Base-by-base conservation (phyloP, 2,113 vertebrate species). In the Antidorcas marsupialis region DNA sequence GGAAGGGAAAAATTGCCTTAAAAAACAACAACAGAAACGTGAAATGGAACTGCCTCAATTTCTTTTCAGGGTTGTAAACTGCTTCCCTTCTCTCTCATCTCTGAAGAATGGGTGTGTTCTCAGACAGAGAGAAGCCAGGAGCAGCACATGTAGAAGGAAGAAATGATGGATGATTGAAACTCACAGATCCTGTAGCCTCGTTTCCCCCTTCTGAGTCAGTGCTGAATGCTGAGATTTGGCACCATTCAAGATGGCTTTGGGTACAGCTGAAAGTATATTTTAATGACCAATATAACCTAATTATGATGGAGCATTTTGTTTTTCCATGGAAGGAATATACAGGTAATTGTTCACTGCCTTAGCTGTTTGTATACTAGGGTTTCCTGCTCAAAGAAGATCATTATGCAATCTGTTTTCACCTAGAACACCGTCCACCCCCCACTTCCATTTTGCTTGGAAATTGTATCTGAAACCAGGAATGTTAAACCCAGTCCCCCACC, bases 1-100 rank as follows among this genome's bases (percentile, higher is more conserved):
- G 62, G 92, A 89, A 97, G 55, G 79, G 92, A 97, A 97, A 97
- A 96, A 81, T 74, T 95, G 27, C 83, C 59, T 97, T 97, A 43
- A 85, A 95, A 82, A 89, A 96, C 59, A 88, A 95, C 59, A 88
- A 81, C 36, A 50, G 88, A 92, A 93, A 95, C 21, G 19, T 94
- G 92, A 97, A 97, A 92, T 27, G 0, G 8, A 94, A 87, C 47
- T 52, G 91, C 53, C 87, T 93, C 17, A n/a, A 87, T 82, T 98
- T 95, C 90, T 95, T 39, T 39, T 74, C 33, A 45, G 71, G 27
- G 30, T 60, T 87, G 0, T 96, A 74, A 96, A 91, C 28, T 60
- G 53, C n/a, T 64, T 21, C 21, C 28, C 36, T 93, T n/a, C 28
- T 36, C 6, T 76, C 15, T 50, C 11, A 0, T 39, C 89, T 97